Base-by-base conservation (phyloP, 2,113 vertebrate genomes). In the Furnarius figulus region DNA sequence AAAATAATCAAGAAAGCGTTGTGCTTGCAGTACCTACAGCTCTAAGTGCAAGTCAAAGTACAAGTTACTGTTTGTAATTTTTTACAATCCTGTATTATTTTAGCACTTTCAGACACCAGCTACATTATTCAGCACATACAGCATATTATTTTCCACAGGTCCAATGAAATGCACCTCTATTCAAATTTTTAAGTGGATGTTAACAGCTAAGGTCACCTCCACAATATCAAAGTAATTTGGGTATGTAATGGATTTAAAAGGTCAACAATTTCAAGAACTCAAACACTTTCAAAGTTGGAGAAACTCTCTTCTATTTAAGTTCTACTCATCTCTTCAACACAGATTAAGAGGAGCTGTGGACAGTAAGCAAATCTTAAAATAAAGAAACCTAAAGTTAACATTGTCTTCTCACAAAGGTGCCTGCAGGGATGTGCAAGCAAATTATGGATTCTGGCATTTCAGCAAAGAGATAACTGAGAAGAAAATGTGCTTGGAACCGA, bases 11-110 rank as follows among this genome's bases (percentile, higher is more conserved):
- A 42, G 46, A 49, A 59, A 78, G 85, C 0, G 0, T 73, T 67
- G 27, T 55, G 33, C 4, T 89, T 80, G 66, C 59, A 74, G 55
- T 77, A 85, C 55, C 59, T 88, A 47, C 35, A 77, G 47, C 33
- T 83, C 59, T 71, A 76, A 90, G 33, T 50, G 63, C 39, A 75
- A 81, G 35, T 84, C 42, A 71, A 87, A 89, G n/a, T 70, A 56
- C 68, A 92, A 95, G 63, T 62, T 67, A 52, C 81, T 62, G 17
- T 59, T 77, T 86, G 75, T 40, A 91, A 80, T 49, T 19, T 91
- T 96, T 94, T 93, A 88, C 72, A 88, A 7, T 73, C 33, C 55
- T 80, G 20, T 90, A 55, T 66, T 93, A 79, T 90, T 97, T 96
- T 80, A 87, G 30, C 50, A 74, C 53, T 75, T 87, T 85, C 53